phyloP scores from a whole-genome alignment of 35 echinoderm and acorn worm genomes.

The Anneissia japonica region DNA sequence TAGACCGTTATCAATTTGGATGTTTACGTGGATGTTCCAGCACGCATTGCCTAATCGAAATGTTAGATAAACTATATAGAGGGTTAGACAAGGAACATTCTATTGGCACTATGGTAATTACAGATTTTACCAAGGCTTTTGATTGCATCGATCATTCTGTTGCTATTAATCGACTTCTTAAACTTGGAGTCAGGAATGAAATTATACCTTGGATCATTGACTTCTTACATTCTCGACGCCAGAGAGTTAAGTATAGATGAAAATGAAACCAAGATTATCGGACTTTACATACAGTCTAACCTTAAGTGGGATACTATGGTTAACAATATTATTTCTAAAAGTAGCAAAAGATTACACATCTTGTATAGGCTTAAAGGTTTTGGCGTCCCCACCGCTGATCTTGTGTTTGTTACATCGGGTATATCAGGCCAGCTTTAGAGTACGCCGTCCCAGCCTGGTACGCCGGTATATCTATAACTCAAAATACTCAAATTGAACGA shows the following conservation, averaged over 20 bases:
- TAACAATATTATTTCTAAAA: conserved; percentile 6
- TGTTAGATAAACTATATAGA: background rate
- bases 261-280: conserved; percentile 6
- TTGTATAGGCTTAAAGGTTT: conserved; percentile 25
- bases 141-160: background rate
- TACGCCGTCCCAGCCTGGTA: conserved; percentile 36
- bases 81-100: background rate
- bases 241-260: background rate
- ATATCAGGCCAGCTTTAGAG: conserved; percentile 29
- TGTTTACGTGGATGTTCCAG: background rate
- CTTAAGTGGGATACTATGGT: conserved; percentile 34
- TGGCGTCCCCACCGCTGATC: background rate
- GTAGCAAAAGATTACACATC: conserved; percentile 33
- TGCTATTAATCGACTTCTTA: background rate
- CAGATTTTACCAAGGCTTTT: background rate
- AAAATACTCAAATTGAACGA: conserved; percentile 20
- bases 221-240: background rate
- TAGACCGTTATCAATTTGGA: background rate
- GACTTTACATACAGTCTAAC: conserved; percentile 8
- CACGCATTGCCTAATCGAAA: background rate
- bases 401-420: conserved; percentile 19
- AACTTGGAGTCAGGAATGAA: background rate
- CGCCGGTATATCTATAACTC: conserved; percentile 7
- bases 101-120: background rate
- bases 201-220: background rate